Base-by-base conservation (phyloP, 2,888 invertebrate species). In the Pycnomerus fuliginosus region DNA sequence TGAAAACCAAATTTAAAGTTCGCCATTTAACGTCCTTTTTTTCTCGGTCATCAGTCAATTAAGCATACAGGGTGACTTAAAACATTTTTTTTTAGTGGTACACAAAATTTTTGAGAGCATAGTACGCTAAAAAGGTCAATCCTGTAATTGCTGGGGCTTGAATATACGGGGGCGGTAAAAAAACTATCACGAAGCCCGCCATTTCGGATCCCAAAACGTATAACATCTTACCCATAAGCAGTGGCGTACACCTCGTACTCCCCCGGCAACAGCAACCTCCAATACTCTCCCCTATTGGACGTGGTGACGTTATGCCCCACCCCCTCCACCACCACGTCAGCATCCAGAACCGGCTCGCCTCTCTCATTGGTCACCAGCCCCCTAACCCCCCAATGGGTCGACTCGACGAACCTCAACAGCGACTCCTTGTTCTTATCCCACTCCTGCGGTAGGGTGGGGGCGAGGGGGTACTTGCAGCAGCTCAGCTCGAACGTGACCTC, bases 401-500 rank as follows among this genome's bases (percentile, higher is more conserved):
- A 84, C 67, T 93, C 91, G 52, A 99, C 82, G 63, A 86, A 95
- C 1, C 85, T 77, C 4, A 99, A 62, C 39, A 99, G 70, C 1
- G 97, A 78, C 54, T 87, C 89, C 67, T 88, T 87, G 70, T 99
- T 98, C 50, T 83, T 77, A 2, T 72, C 67, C 99, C 98, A 99
- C 74, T 88, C 89, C 2, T 72, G 66, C 0, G 84, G 78, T 60
- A 98, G 71, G n/a, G 80, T 76, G 0, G 71, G 70, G 0, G 87
- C 85, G 0, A 64, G 49, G 0, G 99, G 99, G 70, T 82, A 98
- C 74, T 99, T 99, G 75, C 90, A 90, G 74, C 99, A 99, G 27
- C 93, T 92, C 61, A 99, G 72, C 70, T 99, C 99, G 61, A 99
- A 83, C 0, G 99, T 99, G 42, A 99, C 84, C 70, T 99, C 99